Evolutionary conservation across 1,140 invertebrate genomes (phyloP).

Genomic region (Calliphora vicina): DNA sequence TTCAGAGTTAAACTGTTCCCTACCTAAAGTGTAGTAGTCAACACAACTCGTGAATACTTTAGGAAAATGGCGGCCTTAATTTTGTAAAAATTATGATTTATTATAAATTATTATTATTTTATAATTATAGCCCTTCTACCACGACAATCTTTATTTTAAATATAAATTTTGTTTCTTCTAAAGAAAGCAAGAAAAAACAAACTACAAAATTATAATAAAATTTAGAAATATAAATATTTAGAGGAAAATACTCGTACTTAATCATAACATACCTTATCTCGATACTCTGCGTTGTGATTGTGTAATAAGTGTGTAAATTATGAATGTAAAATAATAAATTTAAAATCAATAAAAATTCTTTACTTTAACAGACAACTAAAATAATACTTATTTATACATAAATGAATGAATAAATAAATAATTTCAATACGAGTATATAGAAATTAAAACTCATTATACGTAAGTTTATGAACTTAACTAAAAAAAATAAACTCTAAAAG

Average conservation of each 20-base stretch:
- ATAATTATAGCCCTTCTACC: neutral
- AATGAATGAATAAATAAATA: neutral
- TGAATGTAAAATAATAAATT: conserved; percentile 28
- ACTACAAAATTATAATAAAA: conserved; percentile 30
- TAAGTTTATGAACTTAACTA: conserved; percentile 23
- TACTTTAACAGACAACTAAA: neutral
- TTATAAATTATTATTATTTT: neutral
- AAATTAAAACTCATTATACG: conserved; percentile 32
- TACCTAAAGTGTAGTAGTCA: no score
- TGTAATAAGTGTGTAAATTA: conserved; percentile 57
- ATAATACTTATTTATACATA: no score
- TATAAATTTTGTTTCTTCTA: neutral
- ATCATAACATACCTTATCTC: conserved; percentile 40
- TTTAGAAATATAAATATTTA: conserved; percentile 5
- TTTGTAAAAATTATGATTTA: no score
- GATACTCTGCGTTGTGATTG: conserved; percentile 64
- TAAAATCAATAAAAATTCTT: neutral
- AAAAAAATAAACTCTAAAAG: neutral
- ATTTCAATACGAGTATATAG: conserved; percentile 12
- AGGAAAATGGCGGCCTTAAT: no score
- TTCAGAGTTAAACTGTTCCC: no score
- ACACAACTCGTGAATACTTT: no score
- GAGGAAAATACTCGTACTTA: neutral
- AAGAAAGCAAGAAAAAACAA: neutral
- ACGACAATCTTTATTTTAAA: conserved; percentile 14